Conservation (phyloP, 2,113 vertebrate genomes). For the Apteryx mantelli region DNA sequence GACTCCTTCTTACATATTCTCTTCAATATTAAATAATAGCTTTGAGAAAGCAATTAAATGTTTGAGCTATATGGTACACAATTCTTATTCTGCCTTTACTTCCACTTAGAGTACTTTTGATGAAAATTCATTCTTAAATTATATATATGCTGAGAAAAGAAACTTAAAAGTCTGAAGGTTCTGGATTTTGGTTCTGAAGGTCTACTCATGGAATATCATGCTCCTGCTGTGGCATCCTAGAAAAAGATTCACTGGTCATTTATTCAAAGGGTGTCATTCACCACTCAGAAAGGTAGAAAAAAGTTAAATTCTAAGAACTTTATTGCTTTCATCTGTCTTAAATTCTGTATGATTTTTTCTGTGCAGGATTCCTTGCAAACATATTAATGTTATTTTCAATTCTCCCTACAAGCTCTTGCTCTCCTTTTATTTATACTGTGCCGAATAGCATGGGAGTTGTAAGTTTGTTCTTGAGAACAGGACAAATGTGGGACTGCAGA, state of each 20-base stretch:
- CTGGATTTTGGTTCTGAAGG: background rate
- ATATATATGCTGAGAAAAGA: background rate
- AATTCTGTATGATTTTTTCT: background rate
- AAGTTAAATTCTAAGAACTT: background rate
- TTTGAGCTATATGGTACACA: accelerated
- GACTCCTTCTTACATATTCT: background rate
- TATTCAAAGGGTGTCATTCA: background rate
- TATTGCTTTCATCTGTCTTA: background rate
- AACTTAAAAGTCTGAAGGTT: background rate
- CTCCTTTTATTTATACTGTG: background rate
- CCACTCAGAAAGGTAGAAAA: background rate
- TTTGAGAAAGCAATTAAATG: background rate
- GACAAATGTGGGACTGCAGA: background rate
- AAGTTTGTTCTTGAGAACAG: background rate
- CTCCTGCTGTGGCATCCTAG: background rate
- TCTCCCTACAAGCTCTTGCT: background rate
- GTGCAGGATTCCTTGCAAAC: background rate
- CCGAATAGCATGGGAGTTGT: background rate
- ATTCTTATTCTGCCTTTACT: background rate
- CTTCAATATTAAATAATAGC: background rate
- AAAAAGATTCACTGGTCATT: background rate
- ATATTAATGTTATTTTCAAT: background rate
- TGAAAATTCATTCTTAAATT: conserved; percentile 3
- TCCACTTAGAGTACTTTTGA: background rate
- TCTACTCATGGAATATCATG: background rate